These are phyloP conservation scores for Xanthorhoe designata DNA, from an alignment of 2,888 invertebrate genomes.

Conservation along the genomic window DNA sequence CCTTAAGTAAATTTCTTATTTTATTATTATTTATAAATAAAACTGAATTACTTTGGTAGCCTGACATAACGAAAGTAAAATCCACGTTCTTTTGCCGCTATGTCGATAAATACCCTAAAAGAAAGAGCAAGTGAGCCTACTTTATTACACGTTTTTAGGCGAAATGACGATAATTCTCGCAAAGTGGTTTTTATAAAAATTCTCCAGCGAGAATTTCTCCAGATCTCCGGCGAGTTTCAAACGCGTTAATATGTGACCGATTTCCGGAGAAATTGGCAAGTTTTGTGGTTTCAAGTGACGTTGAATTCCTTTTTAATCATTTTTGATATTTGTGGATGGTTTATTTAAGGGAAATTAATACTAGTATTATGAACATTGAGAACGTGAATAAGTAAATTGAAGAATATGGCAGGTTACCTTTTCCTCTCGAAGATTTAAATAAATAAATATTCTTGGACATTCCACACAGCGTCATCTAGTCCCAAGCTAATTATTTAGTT, in stretches of 20 bases:
- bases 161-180: constrained; percentile 64
- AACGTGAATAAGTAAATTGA: too few relatives aligned
- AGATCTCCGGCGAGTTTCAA: constrained; percentile 1
- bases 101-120: constrained; percentile 27
- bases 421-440: too few relatives aligned
- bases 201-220: too few relatives aligned
- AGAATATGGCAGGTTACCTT: too few relatives aligned
- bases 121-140: constrained; percentile 46
- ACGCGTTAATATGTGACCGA: constrained; percentile 20
- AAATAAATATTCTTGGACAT: too few relatives aligned
- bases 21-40: too few relatives aligned
- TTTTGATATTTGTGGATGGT: neutral
- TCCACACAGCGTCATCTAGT: too few relatives aligned
- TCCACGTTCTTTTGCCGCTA: neutral
- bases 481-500: too few relatives aligned
- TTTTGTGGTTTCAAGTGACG: neutral
- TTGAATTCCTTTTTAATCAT: neutral
- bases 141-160: constrained; percentile 57
- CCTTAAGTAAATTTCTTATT: too few relatives aligned
- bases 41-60: too few relatives aligned
- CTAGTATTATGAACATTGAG: too few relatives aligned
- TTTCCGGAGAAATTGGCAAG: constrained; percentile 4
- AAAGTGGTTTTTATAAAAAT: constrained; percentile 55
- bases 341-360: neutral
- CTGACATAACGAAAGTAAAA: neutral